Evolutionary conservation across 1,140 invertebrate genomes (phyloP).

Genomic region (Panonychus citri): DNA sequence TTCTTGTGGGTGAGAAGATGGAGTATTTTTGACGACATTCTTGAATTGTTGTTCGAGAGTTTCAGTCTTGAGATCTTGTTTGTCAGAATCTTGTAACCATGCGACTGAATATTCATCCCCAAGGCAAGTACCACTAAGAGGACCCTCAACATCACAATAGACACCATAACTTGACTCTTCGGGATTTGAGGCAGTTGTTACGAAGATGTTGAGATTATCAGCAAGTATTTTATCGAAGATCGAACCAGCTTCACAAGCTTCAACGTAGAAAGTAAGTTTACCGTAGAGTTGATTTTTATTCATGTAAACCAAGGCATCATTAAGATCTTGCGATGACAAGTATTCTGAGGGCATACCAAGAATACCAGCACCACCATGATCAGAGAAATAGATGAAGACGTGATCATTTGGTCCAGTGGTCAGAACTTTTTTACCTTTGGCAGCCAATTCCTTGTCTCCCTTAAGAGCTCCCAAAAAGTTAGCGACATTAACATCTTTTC

Average conservation of each 20-base stretch:
- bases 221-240: constrained; percentile 38
- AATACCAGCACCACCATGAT: constrained; percentile 36
- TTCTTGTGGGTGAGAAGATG: constrained; percentile 33
- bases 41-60: constrained; percentile 32
- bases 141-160: constrained; percentile 27
- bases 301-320: constrained; percentile 24
- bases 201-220: constrained; percentile 33
- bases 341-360: constrained; percentile 29
- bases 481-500: constrained; percentile 21
- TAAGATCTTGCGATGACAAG: constrained; percentile 24
- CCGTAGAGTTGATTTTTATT: constrained; percentile 23
- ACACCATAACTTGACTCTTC: constrained; percentile 34
- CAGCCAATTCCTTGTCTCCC: constrained; percentile 22
- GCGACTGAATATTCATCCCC: constrained; percentile 37
- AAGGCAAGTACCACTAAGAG: constrained; percentile 29
- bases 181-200: constrained; percentile 35
- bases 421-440: constrained; percentile 18
- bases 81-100: constrained; percentile 35
- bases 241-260: constrained; percentile 40
- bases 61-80: constrained; percentile 20
- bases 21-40: constrained; percentile 32
- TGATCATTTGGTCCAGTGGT: constrained; percentile 33
- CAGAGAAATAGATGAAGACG: constrained; percentile 39
- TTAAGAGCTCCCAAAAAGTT: constrained; percentile 32
- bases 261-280: constrained; percentile 35